Conservation (phyloP, 2,888 invertebrate genomes). For the Drosophila suboccidentalis region DNA sequence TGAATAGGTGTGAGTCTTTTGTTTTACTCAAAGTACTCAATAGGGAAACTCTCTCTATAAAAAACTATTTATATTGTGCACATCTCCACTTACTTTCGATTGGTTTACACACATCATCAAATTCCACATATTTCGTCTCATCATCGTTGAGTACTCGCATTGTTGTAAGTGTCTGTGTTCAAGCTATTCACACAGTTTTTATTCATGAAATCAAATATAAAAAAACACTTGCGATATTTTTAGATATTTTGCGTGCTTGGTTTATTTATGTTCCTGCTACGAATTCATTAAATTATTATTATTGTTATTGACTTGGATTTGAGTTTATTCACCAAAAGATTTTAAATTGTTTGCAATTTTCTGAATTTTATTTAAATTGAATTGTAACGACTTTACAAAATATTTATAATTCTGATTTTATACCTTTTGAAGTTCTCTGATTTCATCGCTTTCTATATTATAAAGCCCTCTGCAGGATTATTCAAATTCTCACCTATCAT, state of each 20-base stretch:
- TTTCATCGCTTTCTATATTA: not conserved
- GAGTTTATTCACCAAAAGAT: not conserved
- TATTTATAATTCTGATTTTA: too few relatives aligned
- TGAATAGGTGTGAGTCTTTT: conserved; percentile 10
- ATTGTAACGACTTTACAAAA: too few relatives aligned
- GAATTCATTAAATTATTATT: conserved; percentile 1
- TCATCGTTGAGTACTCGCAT: conserved; percentile 3
- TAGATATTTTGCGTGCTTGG: conserved; percentile 5
- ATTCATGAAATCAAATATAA: conserved; percentile 9
- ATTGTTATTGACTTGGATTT: not conserved
- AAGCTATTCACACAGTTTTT: conserved; percentile 5
- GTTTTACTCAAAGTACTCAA: conserved; percentile 6
- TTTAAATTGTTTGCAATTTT: not conserved
- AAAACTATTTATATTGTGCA: conserved; percentile 19
- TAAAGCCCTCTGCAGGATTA: not conserved
- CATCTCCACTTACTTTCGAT: conserved; percentile 20
- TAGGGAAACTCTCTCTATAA: conserved; percentile 1
- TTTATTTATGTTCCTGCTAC: not conserved
- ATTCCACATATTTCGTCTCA: conserved; percentile 12
- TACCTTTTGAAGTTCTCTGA: too few relatives aligned
- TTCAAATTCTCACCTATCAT: not conserved
- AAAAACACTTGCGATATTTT: conserved; percentile 10
- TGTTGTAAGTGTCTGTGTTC: not conserved
- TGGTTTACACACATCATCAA: conserved; percentile 18
- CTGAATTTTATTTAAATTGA: not conserved